A percentile compares a stretch with the other conserved stretches of the same genome.
Evolutionary conservation across 2,113 vertebrate species (phyloP).

Genomic region (Gopherus evgoodei): DNA sequence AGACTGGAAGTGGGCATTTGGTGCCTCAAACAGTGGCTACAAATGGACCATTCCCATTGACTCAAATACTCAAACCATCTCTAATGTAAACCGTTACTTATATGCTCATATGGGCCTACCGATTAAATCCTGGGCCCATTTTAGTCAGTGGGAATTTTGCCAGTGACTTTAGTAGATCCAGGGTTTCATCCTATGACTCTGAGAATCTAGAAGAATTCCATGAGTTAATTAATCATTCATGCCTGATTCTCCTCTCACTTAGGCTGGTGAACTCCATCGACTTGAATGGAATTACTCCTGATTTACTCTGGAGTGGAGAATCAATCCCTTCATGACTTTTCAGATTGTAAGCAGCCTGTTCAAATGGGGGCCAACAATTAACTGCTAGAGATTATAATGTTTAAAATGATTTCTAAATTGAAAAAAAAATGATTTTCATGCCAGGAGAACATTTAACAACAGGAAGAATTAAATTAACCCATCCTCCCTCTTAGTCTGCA

Average conservation of each 20-base stretch:
- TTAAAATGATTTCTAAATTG: neutral
- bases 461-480: neutral
- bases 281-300: neutral
- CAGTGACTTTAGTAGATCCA: neutral
- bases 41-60: fast-evolving
- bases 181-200: neutral
- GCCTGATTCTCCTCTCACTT: neutral
- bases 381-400: neutral
- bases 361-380: neutral
- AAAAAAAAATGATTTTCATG: neutral
- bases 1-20: fast-evolving
- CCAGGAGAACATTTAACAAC: neutral
- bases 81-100: neutral
- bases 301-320: neutral
- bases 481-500: neutral
- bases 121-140: neutral
- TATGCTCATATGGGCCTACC: neutral
- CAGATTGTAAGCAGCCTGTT: neutral
- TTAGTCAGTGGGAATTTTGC: neutral
- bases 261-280: neutral
- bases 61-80: neutral
- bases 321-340: neutral
- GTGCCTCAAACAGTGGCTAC: neutral
- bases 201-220: neutral
- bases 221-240: fast-evolving